Base-by-base conservation (phyloP, 2,888 invertebrate genomes). In the Xestia xanthographa region DNA sequence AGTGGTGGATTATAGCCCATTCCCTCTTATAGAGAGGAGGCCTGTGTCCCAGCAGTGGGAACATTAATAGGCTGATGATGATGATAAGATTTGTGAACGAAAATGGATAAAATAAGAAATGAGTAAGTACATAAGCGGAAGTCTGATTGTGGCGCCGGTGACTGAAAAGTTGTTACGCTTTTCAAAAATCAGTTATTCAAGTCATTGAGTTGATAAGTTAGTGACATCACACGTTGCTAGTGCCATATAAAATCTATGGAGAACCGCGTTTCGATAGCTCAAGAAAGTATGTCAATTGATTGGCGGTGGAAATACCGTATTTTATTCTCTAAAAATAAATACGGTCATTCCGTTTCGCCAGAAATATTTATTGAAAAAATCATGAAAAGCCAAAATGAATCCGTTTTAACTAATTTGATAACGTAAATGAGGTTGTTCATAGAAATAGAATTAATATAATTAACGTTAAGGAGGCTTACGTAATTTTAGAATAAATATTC, bases 401-500 rank as follows among this genome's bases (percentile, higher is more conserved):
- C 6, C 17, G 0, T 6, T 22, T 3, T 20, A 72, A 72, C 8
- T 50, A 4, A 29, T 41, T 41, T 38, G n/a, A 26, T 6, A 3
- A 26, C 12, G 5, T 17, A 38, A 43, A 62, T 29, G 17, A 63
- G 26, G n/a, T n/a, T n/a, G 17, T 14, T 68, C 56, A 58, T n/a
- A 17, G 9, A 41, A 79, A 17, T 65, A 43, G 0, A 72, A 48
- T 34, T 38, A 38, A 17, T 14, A 20, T 0, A 9, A 34, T 34
- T 34, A 34, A 34, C 3, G 34, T 34, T 2, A 26, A 34, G 8
- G 6, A 17, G 3, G 5, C 43, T 34, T 29, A 29, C 11, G 17
- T 48, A 2, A 80, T 80, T 58, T 80, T 29, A 26, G 45, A 56
- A 79, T 29, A 20, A 50, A 20, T 45, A 14, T 41, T 48, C 12